These are phyloP conservation scores for Cyanoliseus patagonus DNA, from an alignment of 2,113 vertebrate species.

Conservation along the genomic window DNA sequence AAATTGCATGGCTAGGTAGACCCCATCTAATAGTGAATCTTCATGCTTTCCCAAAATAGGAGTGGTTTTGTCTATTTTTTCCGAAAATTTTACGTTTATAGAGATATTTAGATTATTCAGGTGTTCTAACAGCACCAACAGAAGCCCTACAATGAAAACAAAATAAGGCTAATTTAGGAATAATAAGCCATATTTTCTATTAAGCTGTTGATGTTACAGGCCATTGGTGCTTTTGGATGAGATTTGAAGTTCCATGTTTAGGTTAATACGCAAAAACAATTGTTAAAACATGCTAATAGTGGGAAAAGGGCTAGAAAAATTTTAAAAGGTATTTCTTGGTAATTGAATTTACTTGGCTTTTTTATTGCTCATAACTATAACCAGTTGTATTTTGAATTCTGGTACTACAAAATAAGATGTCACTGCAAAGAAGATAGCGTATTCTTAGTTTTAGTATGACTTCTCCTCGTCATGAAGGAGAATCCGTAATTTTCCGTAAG, in stretches of 20 bases:
- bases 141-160: neutral
- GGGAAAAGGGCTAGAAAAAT: neutral
- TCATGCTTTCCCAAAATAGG: neutral
- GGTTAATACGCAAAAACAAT: neutral
- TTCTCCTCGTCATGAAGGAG: neutral
- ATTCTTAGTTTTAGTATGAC: neutral
- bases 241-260: neutral
- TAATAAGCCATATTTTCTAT: neutral
- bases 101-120: neutral
- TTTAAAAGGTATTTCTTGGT: neutral
- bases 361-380: neutral
- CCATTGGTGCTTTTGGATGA: neutral
- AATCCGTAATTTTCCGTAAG: neutral
- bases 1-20: neutral
- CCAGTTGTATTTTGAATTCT: neutral
- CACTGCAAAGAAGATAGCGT: neutral
- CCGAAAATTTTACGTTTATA: neutral
- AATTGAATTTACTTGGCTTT: conserved; percentile 19
- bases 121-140: neutral
- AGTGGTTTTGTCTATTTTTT: neutral
- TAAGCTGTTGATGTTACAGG: neutral
- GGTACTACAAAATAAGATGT: neutral
- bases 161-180: neutral
- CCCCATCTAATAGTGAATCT: neutral
- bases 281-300: neutral